Conservation (phyloP, 2,888 invertebrate species). For the Caenorhabditis afra region DNA sequence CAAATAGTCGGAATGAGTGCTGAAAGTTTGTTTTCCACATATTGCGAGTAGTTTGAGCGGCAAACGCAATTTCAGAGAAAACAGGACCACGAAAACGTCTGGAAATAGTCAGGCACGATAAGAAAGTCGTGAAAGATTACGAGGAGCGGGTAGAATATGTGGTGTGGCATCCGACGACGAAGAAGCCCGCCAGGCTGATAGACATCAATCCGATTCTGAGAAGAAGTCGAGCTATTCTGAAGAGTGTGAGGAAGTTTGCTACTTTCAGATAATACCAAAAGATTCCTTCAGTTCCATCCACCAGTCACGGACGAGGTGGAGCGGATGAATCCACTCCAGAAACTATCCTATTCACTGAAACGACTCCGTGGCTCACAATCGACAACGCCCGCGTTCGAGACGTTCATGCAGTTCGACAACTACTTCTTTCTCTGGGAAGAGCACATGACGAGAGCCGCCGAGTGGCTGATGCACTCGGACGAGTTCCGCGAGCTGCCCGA, state of each 20-base stretch:
- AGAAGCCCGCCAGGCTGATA: conserved; percentile 8
- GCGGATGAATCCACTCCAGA: conserved; percentile 26
- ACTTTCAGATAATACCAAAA: not conserved
- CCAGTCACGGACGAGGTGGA: not conserved
- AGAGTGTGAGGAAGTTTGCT: conserved; percentile 10
- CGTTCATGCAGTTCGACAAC: conserved; percentile 22
- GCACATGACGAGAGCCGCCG: conserved; percentile 26
- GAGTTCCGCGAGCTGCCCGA: conserved; percentile 28
- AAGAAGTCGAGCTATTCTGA: conserved; percentile 25
- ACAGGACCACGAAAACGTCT: too few species aligned
- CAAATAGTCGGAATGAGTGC: conserved; percentile 7
- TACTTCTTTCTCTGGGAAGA: conserved; percentile 31
- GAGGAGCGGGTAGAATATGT: not conserved
- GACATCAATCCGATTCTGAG: conserved; percentile 27
- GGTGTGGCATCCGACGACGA: conserved; percentile 7
- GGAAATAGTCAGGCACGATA: not conserved
- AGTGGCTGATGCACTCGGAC: conserved; percentile 42
- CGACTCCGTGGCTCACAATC: conserved; percentile 17
- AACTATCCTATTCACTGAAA: conserved; percentile 6
- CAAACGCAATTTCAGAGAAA: too few species aligned
- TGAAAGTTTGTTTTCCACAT: conserved; percentile 15
- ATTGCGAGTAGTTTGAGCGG: too few species aligned
- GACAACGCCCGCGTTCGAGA: conserved; percentile 6
- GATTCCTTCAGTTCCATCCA: conserved; percentile 22
- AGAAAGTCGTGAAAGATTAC: not conserved